These are phyloP conservation scores for Artemisiospiza belli DNA, from an alignment of 2,113 vertebrate species.

Conservation along the genomic window DNA sequence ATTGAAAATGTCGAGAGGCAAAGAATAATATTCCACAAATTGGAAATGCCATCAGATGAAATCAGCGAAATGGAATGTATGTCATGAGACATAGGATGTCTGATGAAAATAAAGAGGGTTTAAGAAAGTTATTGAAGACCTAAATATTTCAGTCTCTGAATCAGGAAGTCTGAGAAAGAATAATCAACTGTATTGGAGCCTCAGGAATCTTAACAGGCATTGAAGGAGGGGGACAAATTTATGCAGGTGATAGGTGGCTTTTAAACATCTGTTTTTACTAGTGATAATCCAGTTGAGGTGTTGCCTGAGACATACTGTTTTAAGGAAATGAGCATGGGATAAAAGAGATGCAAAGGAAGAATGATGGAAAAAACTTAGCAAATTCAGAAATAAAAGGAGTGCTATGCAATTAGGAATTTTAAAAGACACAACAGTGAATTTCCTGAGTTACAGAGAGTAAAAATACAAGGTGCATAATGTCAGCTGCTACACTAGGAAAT, in stretches of 20 bases:
- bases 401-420: not conserved
- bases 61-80: slow-evolving; percentile 27
- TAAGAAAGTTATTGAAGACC: slow-evolving; percentile 39
- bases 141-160: slow-evolving; percentile 42
- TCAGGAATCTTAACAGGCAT: not conserved
- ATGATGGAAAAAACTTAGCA: not conserved
- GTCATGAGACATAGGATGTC: slow-evolving; percentile 21
- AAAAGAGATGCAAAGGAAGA: not conserved
- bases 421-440: not conserved
- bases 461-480: not conserved
- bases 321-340: not conserved
- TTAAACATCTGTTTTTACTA: not conserved
- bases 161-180: slow-evolving; percentile 23
- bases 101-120: slow-evolving; percentile 29
- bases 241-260: not conserved
- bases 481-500: not conserved
- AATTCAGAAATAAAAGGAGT: not conserved
- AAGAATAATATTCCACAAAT: slow-evolving; percentile 20
- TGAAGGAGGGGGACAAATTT: not conserved
- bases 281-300: not conserved
- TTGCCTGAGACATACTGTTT: not conserved
- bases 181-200: not conserved
- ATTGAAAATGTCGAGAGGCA: not conserved
- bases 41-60: slow-evolving; percentile 40
- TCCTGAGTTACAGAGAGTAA: not conserved